Evolutionary conservation across 2,888 invertebrate genomes (phyloP).

Genomic region (Furcula furcula): DNA sequence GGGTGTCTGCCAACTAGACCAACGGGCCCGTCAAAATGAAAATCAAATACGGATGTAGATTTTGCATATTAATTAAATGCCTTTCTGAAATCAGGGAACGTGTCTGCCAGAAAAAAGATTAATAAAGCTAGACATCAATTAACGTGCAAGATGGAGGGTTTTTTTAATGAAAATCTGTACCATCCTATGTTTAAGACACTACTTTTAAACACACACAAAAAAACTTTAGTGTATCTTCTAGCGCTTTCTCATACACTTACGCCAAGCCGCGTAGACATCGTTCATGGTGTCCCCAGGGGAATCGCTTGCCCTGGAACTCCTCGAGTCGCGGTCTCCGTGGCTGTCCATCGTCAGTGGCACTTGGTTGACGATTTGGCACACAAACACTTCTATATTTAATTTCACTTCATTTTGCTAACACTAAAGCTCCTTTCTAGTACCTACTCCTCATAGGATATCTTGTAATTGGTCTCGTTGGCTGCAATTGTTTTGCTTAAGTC

Average conservation of each 20-base stretch:
- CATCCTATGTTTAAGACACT: too few relatives aligned
- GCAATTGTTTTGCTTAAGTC: constrained; percentile 18
- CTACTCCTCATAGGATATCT: background rate
- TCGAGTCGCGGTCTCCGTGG: constrained; percentile 53
- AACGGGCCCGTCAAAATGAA: too few relatives aligned
- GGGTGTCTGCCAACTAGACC: too few relatives aligned
- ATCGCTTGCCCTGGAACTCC: constrained; percentile 68
- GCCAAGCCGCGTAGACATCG: constrained; percentile 85
- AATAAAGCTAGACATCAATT: too few relatives aligned
- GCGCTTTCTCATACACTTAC: constrained; percentile 65
- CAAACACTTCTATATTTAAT: constrained; percentile 2
- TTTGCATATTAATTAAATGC: too few relatives aligned
- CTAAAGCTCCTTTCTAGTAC: background rate
- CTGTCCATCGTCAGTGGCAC: constrained; percentile 47
- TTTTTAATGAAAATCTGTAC: too few relatives aligned
- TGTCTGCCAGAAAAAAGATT: too few relatives aligned
- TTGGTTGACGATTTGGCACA: constrained; percentile 26
- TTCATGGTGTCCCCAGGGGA: constrained; percentile 84
- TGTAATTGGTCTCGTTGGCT: background rate
- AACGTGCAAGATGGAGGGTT: too few relatives aligned
- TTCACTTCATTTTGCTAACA: constrained; percentile 11
- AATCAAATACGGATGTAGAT: too few relatives aligned
- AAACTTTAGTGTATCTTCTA: too few relatives aligned
- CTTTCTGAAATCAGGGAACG: too few relatives aligned
- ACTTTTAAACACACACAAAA: too few relatives aligned